phyloP scores from a whole-genome alignment of 2,113 vertebrate genomes.

The Cochlearius cochlearius region DNA sequence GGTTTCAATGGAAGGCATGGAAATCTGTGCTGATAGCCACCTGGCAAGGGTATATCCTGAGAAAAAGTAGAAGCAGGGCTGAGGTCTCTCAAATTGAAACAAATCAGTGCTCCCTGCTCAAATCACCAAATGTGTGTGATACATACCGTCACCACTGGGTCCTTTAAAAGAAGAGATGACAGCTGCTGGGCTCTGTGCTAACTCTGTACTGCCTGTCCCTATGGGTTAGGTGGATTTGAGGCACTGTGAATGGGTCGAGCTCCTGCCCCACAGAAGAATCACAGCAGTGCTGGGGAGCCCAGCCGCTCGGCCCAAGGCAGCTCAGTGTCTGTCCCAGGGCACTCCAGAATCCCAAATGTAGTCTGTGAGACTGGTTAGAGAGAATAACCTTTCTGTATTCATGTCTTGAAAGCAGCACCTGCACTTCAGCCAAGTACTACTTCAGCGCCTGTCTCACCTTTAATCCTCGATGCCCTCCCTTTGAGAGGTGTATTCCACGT shows the following conservation, averaged over 20 bases:
- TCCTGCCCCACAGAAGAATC: not conserved
- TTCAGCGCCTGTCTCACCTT: not conserved
- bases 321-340: not conserved
- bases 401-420: not conserved
- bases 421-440: not conserved
- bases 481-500: not conserved
- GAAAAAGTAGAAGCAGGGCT: not conserved
- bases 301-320: fast-evolving
- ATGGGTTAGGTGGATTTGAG: not conserved
- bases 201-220: not conserved
- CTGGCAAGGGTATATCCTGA: not conserved
- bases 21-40: not conserved
- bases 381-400: not conserved
- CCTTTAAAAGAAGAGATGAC: not conserved
- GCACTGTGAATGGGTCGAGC: not conserved
- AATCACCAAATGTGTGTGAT: not conserved
- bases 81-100: not conserved
- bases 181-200: not conserved
- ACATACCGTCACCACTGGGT: not conserved
- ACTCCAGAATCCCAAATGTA: not conserved
- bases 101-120: not conserved
- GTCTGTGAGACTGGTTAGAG: not conserved
- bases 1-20: not conserved
- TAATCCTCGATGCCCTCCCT: not conserved
- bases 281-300: not conserved